These are phyloP conservation scores for Sylvietta virens DNA, from an alignment of 2,113 vertebrate genomes.

Conservation along the genomic window DNA sequence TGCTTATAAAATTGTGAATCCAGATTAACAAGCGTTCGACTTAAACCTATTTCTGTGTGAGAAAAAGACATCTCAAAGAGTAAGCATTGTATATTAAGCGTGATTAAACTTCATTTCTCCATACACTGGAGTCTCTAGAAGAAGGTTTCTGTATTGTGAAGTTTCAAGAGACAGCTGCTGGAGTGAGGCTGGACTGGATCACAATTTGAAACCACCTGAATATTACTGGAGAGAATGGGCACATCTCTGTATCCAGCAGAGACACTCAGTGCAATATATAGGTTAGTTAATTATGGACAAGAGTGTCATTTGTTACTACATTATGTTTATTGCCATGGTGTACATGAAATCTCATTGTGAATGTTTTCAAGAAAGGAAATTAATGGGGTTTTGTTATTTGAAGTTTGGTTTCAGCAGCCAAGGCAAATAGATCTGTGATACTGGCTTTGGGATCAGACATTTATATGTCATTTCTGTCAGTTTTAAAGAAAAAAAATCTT, in stretches of 20 bases:
- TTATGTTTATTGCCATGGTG: neutral
- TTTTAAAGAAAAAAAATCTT: neutral
- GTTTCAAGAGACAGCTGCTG: neutral
- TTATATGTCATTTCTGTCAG: neutral
- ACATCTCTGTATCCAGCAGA: fast-evolving
- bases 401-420: neutral
- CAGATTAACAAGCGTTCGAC: neutral
- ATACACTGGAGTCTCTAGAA: neutral
- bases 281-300: neutral
- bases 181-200: neutral
- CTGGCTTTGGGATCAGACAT: neutral
- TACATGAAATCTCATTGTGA: neutral
- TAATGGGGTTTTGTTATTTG: neutral
- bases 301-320: neutral
- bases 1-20: neutral
- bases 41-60: neutral
- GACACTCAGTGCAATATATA: neutral
- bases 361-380: neutral
- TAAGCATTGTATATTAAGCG: neutral
- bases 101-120: neutral
- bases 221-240: neutral
- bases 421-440: neutral
- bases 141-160: neutral
- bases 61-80: neutral
- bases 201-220: neutral